A percentile compares a stretch with the other conserved stretches of the same genome.
Conservation (phyloP, 2,113 vertebrate genomes). For the Deroptyus accipitrinus region DNA sequence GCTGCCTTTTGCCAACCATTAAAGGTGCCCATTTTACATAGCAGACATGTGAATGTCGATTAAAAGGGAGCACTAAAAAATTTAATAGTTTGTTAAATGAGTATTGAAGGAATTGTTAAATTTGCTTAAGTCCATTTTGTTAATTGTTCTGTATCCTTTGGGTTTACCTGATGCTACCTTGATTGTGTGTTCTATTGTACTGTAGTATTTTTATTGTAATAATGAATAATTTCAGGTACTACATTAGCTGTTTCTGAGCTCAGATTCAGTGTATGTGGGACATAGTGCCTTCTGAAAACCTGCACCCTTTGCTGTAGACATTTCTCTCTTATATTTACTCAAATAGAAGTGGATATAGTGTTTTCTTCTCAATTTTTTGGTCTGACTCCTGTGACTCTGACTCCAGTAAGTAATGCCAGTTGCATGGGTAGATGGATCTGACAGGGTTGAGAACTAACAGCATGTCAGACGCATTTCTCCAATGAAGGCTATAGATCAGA, state of each 20-base stretch:
- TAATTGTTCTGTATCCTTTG: background rate
- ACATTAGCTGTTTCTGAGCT: background rate
- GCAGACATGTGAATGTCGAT: background rate
- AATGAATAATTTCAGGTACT: background rate
- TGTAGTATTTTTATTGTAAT: background rate
- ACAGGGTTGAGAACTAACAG: constrained; percentile 77
- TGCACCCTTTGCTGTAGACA: background rate
- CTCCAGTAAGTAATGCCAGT: constrained; percentile 73
- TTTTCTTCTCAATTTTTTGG: constrained; percentile 56
- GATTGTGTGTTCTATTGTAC: background rate
- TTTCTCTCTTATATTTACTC: background rate
- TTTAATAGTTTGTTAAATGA: background rate
- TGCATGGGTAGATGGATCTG: constrained; percentile 75
- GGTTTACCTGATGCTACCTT: background rate
- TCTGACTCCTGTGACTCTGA: constrained; percentile 72
- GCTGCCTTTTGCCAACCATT: background rate
- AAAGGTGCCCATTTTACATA: background rate
- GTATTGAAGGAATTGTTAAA: background rate
- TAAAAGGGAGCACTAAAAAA: background rate
- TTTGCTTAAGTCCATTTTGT: background rate
- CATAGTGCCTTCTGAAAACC: background rate
- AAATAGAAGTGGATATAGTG: background rate
- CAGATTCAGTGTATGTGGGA: background rate
- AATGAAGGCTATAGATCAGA: constrained; percentile 91
- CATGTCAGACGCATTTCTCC: constrained; percentile 78